These are phyloP conservation scores for Acanthosepion esculentum DNA, from an alignment of 2,888 invertebrate genomes.

Conservation along the genomic window DNA sequence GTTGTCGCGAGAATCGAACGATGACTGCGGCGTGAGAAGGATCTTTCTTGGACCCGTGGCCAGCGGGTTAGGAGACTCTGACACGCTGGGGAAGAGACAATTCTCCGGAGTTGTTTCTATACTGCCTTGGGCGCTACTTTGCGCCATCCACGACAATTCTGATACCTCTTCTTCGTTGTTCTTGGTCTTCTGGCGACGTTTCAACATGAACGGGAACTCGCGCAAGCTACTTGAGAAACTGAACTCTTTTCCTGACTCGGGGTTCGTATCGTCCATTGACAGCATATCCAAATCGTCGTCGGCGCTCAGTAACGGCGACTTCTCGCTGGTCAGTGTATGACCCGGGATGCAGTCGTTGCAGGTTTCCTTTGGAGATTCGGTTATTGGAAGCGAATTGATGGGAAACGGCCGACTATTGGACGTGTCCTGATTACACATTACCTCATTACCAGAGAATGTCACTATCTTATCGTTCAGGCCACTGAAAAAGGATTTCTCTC, in stretches of 20 bases:
- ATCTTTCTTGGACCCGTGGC: neutral
- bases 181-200: slow-evolving; percentile 34
- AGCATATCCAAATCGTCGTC: slow-evolving; percentile 39
- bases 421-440: slow-evolving; percentile 33
- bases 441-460: slow-evolving; percentile 41
- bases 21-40: slow-evolving; percentile 41
- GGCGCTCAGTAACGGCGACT: slow-evolving; percentile 46
- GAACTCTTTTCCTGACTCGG: slow-evolving; percentile 34
- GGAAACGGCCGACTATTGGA: slow-evolving; percentile 16
- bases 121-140: neutral
- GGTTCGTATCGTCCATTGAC: slow-evolving; percentile 38
- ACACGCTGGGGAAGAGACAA: slow-evolving; percentile 42
- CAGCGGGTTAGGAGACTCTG: slow-evolving; percentile 35
- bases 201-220: slow-evolving; percentile 40
- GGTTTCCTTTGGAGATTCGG: slow-evolving; percentile 38
- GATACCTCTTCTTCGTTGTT: slow-evolving; percentile 42
- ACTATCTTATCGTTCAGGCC: slow-evolving; percentile 44
- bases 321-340: slow-evolving; percentile 39
- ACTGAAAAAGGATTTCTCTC: slow-evolving; percentile 38
- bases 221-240: slow-evolving; percentile 42
- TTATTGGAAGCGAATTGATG: neutral
- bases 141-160: slow-evolving; percentile 41
- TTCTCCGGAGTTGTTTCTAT: slow-evolving; percentile 38
- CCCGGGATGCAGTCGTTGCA: slow-evolving; percentile 44
- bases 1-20: slow-evolving; percentile 37